Evolutionary conservation across 2,113 vertebrate genomes (phyloP).

Genomic region (Scomber colias): DNA sequence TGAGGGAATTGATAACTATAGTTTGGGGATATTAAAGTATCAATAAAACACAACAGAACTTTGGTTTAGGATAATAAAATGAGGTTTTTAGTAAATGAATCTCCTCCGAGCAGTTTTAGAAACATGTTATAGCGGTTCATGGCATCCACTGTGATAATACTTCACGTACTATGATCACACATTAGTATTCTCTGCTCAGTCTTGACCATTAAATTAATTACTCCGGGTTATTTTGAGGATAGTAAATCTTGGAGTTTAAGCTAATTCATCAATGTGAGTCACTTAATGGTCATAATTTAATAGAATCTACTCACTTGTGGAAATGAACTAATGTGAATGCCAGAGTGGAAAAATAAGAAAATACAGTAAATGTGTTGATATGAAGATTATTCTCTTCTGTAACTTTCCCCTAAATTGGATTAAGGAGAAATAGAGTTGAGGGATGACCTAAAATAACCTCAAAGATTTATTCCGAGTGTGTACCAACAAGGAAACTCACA

Average conservation of each 20-base stretch:
- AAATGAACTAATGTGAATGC: constrained; percentile 28
- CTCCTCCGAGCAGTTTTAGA: background rate
- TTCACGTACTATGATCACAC: background rate
- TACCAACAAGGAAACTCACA: constrained; percentile 49
- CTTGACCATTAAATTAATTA: constrained; percentile 30
- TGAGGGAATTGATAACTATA: background rate
- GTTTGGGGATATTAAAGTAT: background rate
- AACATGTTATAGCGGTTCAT: background rate
- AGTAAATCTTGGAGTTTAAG: constrained; percentile 25
- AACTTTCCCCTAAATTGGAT: constrained; percentile 52
- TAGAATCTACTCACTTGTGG: constrained; percentile 41
- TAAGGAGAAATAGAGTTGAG: constrained; percentile 44
- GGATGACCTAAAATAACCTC: constrained; percentile 53
- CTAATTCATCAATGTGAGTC: constrained; percentile 10
- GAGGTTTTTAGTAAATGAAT: constrained; percentile 1
- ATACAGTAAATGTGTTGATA: constrained; percentile 38
- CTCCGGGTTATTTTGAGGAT: constrained; percentile 17
- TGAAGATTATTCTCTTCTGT: constrained; percentile 36
- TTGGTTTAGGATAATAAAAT: background rate
- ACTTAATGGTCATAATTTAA: constrained; percentile 48
- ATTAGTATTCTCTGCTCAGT: constrained; percentile 32
- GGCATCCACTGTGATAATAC: background rate
- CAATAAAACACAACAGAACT: background rate
- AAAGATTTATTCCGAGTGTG: constrained; percentile 53
- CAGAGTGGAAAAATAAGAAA: constrained; percentile 15